Percentiles rank a stretch among this genome's conserved stretches.
Conservation (phyloP, 2,113 vertebrate species). For the Notarius lentiginosus region DNA sequence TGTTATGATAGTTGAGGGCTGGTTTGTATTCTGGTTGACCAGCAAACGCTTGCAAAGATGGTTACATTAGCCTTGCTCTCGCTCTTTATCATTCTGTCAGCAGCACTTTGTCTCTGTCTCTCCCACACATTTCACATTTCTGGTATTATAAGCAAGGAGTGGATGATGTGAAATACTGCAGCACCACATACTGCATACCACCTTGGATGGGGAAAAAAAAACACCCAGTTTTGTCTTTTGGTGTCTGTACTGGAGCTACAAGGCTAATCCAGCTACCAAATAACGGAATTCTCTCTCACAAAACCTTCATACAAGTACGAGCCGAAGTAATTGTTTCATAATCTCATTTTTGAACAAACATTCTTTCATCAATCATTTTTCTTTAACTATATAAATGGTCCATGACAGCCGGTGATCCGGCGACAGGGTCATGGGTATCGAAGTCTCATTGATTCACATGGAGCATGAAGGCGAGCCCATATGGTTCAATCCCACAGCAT, state of each 20-base stretch:
- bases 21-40: background rate
- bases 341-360: background rate
- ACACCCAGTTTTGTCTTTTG: background rate
- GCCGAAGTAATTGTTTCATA: background rate
- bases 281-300: background rate
- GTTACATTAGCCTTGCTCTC: background rate
- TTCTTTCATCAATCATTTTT: background rate
- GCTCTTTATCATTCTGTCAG: slow-evolving; percentile 1
- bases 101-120: slow-evolving; percentile 13
- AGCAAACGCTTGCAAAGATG: background rate
- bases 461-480: too few relatives aligned
- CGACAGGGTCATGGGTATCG: too few relatives aligned
- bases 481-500: too few relatives aligned
- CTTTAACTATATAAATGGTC: background rate
- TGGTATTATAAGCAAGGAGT: background rate
- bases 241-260: background rate
- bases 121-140: slow-evolving; percentile 16
- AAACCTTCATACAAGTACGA: background rate
- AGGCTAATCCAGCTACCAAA: background rate
- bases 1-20: background rate
- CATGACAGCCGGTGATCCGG: too few relatives aligned
- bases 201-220: too few relatives aligned
- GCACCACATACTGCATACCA: background rate
- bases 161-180: slow-evolving; percentile 12
- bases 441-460: too few relatives aligned